Base-by-base conservation (phyloP, 2,797 vertebrate species). In the Sebastes nivosus region DNA sequence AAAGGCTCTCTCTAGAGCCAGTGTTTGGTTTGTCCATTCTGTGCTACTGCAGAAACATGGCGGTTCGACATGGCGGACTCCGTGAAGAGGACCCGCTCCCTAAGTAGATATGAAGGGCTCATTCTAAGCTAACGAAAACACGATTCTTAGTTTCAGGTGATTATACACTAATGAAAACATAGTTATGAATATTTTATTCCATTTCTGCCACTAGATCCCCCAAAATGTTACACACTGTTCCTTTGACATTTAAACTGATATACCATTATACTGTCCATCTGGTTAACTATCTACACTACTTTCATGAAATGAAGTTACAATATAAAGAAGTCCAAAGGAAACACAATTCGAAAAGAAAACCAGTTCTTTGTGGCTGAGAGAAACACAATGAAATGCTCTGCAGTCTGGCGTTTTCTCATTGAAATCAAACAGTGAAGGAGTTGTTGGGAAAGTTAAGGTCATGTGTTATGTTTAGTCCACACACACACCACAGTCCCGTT, bases 401-500 rank as follows among this genome's bases (percentile, higher is more conserved):
- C 60, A 52, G 80, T 79, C 70, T 80, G 68, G 16, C 18, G 4
- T 68, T 74, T 85, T 85, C 46, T 80, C 30, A 52, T 22, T 76
- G 72, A 80, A 88, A 83, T 63, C 24, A 87, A 80, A 74, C 67
- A 69, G 64, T 29, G 58, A 80, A 83, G 59, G 54, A 54, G 69
- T 64, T 89, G 61, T 78, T 55, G 85, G 80, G 77, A 91, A 89
- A 90, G 65, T 83, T 22, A 80, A 79, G 83, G 75, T 87, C 83
- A 88, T 92, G 71, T 83, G 78, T 91, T 91, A 77, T 92, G 89
- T 89, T 92, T 90, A 81, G 87, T 86, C 75, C 87, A 75, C 79
- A 54, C 18, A 50, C 50, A 52, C 52, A 85, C 88, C 92, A 83
- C 91, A 93, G 75, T 24, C 72, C 54, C 69, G 22, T 82, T 55